phyloP scores from a whole-genome alignment of 2,888 invertebrate species.

The Chaetogeoica ovagalla region DNA sequence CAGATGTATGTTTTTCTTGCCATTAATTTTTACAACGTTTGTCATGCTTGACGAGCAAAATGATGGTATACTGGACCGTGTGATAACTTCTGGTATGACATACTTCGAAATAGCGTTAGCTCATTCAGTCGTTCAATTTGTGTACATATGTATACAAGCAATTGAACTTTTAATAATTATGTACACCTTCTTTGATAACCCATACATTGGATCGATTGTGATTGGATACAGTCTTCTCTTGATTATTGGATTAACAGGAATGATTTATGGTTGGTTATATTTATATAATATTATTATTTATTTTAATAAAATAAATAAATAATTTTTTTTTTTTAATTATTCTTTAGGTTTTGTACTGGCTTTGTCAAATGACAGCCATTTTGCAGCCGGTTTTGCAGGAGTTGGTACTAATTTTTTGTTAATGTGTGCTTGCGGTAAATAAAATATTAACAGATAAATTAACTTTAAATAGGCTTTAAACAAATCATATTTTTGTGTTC shows the following conservation, averaged over 20 bases:
- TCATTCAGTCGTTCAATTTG: constrained; percentile 57
- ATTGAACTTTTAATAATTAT: constrained; percentile 56
- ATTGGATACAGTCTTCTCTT: constrained; percentile 49
- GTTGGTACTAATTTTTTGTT: constrained; percentile 54
- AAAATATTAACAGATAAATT: neutral
- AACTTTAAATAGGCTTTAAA: neutral
- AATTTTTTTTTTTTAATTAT: neutral
- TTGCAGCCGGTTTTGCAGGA: constrained; percentile 54
- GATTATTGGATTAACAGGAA: constrained; percentile 49
- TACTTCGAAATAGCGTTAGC: constrained; percentile 57
- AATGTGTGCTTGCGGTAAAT: constrained; percentile 54
- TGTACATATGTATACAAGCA: constrained; percentile 57
- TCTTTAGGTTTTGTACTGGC: constrained; percentile 39
- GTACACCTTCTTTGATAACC: constrained; percentile 57
- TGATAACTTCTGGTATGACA: constrained; percentile 57
- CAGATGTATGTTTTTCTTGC: constrained; percentile 57
- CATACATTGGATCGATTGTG: constrained; percentile 55
- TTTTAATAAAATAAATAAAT: neutral
- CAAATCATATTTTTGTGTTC: neutral
- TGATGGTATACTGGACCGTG: constrained; percentile 57
- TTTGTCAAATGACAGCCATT: constrained; percentile 53
- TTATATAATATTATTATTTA: neutral
- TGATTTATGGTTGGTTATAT: constrained; percentile 48
- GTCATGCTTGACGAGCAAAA: constrained; percentile 57
- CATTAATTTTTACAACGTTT: constrained; percentile 57